A percentile compares a stretch with the other conserved stretches of the same genome.
These are phyloP conservation scores for Austrofundulus limnaeus DNA, from an alignment of 2,113 vertebrate species.

Conservation along the genomic window DNA sequence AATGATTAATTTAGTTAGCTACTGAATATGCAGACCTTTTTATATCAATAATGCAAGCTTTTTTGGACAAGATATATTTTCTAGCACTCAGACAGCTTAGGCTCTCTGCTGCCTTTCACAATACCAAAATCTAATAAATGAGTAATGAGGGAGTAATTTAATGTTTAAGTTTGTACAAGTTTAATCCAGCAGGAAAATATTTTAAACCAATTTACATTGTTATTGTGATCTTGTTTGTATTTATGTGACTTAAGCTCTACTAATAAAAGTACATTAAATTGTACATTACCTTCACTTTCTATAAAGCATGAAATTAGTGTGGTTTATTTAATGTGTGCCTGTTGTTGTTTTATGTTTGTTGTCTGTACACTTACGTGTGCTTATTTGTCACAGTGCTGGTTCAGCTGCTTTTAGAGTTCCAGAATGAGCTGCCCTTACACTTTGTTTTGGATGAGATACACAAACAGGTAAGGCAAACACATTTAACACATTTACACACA, in stretches of 20 bases:
- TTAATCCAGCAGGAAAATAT: too few species aligned
- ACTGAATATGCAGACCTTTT: neutral
- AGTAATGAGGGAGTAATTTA: constrained; percentile 49
- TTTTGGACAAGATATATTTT: neutral
- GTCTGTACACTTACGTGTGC: constrained; percentile 27
- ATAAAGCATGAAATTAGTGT: neutral
- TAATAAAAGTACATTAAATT: constrained; percentile 3
- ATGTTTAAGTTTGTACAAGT: too few species aligned
- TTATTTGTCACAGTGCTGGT: constrained; percentile 83
- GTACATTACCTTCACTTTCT: neutral
- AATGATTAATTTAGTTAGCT: constrained; percentile 6
- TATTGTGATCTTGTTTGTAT: neutral
- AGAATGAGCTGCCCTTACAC: constrained; percentile 77
- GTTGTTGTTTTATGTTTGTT: constrained; percentile 4
- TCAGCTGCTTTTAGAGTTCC: constrained; percentile 83
- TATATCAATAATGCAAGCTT: constrained; percentile 1
- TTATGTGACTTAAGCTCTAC: neutral
- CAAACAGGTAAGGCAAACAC: constrained; percentile 83
- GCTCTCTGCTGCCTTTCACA: constrained; percentile 24
- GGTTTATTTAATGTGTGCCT: constrained; percentile 22
- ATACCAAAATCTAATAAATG: constrained; percentile 18
- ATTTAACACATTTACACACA: constrained; percentile 1
- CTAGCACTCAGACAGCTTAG: constrained; percentile 18
- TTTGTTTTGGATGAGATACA: constrained; percentile 85
- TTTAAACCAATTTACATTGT: too few species aligned